These are phyloP conservation scores for Geopemphigus sp. DNA, from an alignment of 1,140 invertebrate species.

Conservation along the genomic window DNA sequence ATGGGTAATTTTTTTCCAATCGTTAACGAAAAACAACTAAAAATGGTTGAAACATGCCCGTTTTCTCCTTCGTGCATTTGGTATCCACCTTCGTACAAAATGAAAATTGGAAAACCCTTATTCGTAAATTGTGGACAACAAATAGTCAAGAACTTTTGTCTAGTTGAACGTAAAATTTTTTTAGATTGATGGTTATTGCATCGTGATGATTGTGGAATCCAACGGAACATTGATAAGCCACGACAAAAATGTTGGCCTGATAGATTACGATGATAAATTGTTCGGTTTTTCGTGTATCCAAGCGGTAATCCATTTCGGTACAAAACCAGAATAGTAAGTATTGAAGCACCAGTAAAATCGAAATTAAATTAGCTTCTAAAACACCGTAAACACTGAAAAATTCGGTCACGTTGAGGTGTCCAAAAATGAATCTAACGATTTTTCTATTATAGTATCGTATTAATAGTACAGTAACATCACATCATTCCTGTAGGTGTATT, in stretches of 20 bases:
- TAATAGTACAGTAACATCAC: too few relatives aligned
- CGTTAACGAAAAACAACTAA: background rate
- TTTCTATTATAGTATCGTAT: too few relatives aligned
- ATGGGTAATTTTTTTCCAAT: background rate
- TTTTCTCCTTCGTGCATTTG: constrained; percentile 20
- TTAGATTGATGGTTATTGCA: constrained; percentile 32
- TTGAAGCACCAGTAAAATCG: background rate
- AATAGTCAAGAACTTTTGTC: background rate
- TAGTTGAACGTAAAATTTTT: background rate
- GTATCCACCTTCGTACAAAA: background rate
- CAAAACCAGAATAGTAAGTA: constrained; percentile 30
- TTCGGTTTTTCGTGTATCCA: constrained; percentile 21
- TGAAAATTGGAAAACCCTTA: background rate
- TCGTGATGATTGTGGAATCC: constrained; percentile 18
- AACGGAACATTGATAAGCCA: constrained; percentile 14
- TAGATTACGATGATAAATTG: constrained; percentile 14
- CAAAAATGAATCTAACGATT: too few relatives aligned
- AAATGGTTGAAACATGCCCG: constrained; percentile 4
- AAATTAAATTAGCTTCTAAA: too few relatives aligned
- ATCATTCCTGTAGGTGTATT: too few relatives aligned
- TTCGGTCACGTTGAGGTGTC: too few relatives aligned
- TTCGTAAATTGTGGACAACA: background rate
- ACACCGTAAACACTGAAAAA: too few relatives aligned
- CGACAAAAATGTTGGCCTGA: background rate
- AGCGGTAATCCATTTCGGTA: constrained; percentile 20